Evolutionary conservation across 2,888 invertebrate species (phyloP).

Genomic region (Apocheima hispidaria): DNA sequence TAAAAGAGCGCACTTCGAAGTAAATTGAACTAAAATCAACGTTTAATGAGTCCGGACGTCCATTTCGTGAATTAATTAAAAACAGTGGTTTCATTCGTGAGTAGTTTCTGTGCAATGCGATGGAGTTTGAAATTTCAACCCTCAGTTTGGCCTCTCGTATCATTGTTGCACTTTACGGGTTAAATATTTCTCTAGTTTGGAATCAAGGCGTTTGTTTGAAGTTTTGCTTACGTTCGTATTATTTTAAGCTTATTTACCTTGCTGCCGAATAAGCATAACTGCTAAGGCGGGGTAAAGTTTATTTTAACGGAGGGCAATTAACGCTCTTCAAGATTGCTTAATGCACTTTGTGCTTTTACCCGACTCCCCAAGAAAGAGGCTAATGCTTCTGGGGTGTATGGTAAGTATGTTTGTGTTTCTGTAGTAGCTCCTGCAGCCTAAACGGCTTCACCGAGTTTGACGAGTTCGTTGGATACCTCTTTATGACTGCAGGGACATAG

Average conservation of each 20-base stretch:
- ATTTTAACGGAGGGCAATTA: not conserved
- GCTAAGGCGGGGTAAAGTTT: slow-evolving; percentile 3
- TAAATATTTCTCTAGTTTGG: slow-evolving; percentile 22
- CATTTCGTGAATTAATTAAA: slow-evolving; percentile 57
- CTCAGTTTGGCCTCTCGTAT: slow-evolving; percentile 39
- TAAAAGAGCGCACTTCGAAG: slow-evolving; percentile 30
- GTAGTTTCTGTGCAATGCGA: slow-evolving; percentile 37
- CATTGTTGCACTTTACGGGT: slow-evolving; percentile 36
- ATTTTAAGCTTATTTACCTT: slow-evolving; percentile 15
- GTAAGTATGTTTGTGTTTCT: no score
- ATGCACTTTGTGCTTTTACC: not conserved
- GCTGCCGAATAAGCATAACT: slow-evolving; percentile 7
- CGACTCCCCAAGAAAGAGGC: no score
- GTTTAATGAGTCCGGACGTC: slow-evolving; percentile 52
- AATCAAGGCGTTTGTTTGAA: slow-evolving; percentile 27
- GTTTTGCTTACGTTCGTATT: slow-evolving; percentile 19
- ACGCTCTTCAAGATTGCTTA: not conserved
- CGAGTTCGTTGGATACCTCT: no score
- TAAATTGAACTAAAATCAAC: slow-evolving; percentile 55
- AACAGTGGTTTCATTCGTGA: slow-evolving; percentile 47
- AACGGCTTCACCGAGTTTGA: no score
- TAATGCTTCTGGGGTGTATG: no score
- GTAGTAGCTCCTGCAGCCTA: no score
- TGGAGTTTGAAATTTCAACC: slow-evolving; percentile 44
- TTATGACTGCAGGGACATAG: no score